These are phyloP conservation scores for Remorina albescens DNA, from an alignment of 2,797 vertebrate genomes.

Conservation along the genomic window DNA sequence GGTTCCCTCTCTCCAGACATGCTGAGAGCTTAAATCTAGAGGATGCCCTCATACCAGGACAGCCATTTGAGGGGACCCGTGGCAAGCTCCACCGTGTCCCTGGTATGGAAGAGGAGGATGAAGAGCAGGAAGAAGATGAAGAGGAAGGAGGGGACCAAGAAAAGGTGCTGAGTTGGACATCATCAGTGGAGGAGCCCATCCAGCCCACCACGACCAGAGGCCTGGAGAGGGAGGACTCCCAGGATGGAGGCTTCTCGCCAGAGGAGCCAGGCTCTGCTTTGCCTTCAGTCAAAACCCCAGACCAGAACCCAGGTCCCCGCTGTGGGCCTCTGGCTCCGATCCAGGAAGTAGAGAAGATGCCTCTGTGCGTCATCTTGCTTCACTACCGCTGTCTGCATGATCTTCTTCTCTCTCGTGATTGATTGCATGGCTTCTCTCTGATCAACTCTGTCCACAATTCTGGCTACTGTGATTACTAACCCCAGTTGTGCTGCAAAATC, in stretches of 20 bases:
- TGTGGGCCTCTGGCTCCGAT: conserved; percentile 73
- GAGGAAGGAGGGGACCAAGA: conserved; percentile 54
- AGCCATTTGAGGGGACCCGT: conserved; percentile 45
- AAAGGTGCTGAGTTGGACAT: conserved; percentile 72
- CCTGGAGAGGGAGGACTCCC: conserved; percentile 74
- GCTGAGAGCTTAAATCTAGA: conserved; percentile 79
- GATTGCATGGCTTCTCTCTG: conserved; percentile 65
- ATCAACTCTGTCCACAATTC: conserved; percentile 49
- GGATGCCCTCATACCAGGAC: conserved; percentile 71
- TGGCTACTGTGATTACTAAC: conserved; percentile 61
- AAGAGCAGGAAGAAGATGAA: conserved; percentile 65
- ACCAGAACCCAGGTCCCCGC: conserved; percentile 57
- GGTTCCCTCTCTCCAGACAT: conserved; percentile 42
- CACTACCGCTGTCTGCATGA: conserved; percentile 4
- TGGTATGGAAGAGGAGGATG: conserved; percentile 71
- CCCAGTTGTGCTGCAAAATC: conserved; percentile 23
- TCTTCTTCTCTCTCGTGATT: conserved; percentile 21
- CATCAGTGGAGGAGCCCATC: conserved; percentile 79
- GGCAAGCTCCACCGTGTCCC: conserved; percentile 67
- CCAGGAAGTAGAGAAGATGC: conserved; percentile 70
- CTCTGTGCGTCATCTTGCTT: conserved; percentile 76
- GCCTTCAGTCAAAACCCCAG: conserved; percentile 41
- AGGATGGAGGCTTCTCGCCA: conserved; percentile 70
- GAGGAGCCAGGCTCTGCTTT: conserved; percentile 69
- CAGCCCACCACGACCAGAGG: conserved; percentile 66